Conservation (phyloP, 2,888 invertebrate species). For the Drosophila demipolita region DNA sequence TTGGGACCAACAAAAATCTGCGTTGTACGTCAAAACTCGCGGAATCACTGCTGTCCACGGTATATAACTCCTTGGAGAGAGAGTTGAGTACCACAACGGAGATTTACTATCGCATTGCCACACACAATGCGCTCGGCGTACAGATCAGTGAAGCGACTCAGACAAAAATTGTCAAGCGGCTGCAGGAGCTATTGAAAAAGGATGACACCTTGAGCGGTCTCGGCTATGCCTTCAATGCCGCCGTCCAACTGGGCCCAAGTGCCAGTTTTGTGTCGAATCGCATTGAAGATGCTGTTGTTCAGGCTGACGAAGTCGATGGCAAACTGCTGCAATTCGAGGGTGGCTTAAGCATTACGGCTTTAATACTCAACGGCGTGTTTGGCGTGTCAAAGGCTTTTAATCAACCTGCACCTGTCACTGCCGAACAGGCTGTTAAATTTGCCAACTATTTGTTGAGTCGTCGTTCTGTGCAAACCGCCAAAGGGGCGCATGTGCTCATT, state of each 20-base stretch:
- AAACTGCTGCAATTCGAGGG: conserved; percentile 96
- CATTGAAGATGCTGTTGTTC: conserved; percentile 96
- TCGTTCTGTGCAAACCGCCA: conserved; percentile 93
- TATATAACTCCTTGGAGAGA: conserved; percentile 88
- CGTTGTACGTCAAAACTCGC: conserved; percentile 86
- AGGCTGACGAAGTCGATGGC: conserved; percentile 97
- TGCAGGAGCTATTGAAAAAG: conserved; percentile 92
- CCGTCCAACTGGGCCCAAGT: conserved; percentile 89
- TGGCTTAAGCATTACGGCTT: conserved; percentile 91
- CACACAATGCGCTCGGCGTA: conserved; percentile 89
- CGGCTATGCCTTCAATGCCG: conserved; percentile 93
- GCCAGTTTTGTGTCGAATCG: conserved; percentile 89
- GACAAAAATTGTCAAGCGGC: conserved; percentile 89
- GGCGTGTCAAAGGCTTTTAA: conserved; percentile 88
- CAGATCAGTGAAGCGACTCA: conserved; percentile 88
- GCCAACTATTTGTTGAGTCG: conserved; percentile 95
- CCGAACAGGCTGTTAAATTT: conserved; percentile 94
- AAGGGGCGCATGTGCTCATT: conserved; percentile 92
- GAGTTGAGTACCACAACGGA: conserved; percentile 89
- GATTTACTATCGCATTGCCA: conserved; percentile 90
- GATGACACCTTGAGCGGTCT: conserved; percentile 93
- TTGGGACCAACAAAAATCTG: conserved; percentile 88
- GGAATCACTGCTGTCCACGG: conserved; percentile 86
- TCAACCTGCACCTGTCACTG: conserved; percentile 89
- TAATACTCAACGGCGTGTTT: conserved; percentile 87